Percentiles rank a stretch among this genome's conserved stretches.
Conservation (phyloP, 64 coral and sea anemone genomes). For the Actinia tenebrosa region DNA sequence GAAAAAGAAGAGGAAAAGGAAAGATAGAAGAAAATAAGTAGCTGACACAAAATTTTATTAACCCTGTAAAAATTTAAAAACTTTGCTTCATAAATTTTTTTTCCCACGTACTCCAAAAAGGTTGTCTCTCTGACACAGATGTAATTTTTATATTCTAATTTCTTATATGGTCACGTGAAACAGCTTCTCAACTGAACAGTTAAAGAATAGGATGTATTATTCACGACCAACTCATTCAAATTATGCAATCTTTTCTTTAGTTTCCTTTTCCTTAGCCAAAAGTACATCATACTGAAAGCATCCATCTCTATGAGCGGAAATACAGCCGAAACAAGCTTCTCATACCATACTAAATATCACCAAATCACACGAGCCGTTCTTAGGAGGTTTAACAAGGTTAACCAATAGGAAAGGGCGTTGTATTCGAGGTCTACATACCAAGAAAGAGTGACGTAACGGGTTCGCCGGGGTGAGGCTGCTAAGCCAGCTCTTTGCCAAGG, state of each 20-base stretch:
- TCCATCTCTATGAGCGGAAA: slow-evolving; percentile 6
- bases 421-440: slow-evolving; percentile 23
- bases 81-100: too few relatives aligned
- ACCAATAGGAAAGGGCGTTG: slow-evolving; percentile 22
- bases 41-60: too few relatives aligned
- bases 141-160: too few relatives aligned
- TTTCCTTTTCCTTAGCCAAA: background rate
- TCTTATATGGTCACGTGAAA: too few relatives aligned
- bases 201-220: background rate
- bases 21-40: too few relatives aligned
- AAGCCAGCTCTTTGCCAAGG: slow-evolving; percentile 24
- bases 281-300: slow-evolving; percentile 19
- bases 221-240: background rate
- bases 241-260: background rate
- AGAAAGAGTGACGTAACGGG: background rate
- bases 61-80: too few relatives aligned
- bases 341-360: background rate
- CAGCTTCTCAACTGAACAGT: background rate
- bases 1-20: too few relatives aligned
- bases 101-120: too few relatives aligned
- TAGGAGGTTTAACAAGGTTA: background rate
- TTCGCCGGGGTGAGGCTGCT: slow-evolving; percentile 33
- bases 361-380: slow-evolving; percentile 7
- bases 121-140: too few relatives aligned
- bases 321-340: background rate